Base-by-base conservation (phyloP, 1,140 invertebrate genomes). In the Elysia chlorotica region DNA sequence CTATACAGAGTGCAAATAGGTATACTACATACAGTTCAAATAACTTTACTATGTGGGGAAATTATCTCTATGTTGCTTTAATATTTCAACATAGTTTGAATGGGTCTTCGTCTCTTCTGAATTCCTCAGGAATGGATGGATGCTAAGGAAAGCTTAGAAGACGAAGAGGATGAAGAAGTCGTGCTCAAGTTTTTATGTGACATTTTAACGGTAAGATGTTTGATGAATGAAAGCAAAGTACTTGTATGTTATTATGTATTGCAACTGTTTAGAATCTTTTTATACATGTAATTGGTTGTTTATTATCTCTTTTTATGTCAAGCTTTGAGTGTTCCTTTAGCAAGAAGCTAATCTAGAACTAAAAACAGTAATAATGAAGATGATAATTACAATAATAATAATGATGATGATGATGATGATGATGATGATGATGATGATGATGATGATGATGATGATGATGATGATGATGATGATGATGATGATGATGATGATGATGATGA, bases 121-220 rank as follows among this genome's bases (percentile, higher is more conserved):
- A n/a, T n/a, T 33, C 33, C 35, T 2, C 62, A 74, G 74, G 62
- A 76, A 54, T 78, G 77, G 77, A 71, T 85, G 63, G 83, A 85
- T 63, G 83, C 83, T 53, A 85, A 85, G 59, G 83, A 85, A 71
- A 73, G 72, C 0, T 36, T 85, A 17, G 83, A 85, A 62, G 83
- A 85, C 3, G 71, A 74, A 1, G 74, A 74, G 6, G 74, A 74
- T 74, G 82, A 83, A 17, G 80, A 85, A 65, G 79, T 80, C 25
- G 73, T 72, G 1, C 77, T 79, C 1, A 57, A 76, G 25, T 78
- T 83, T 48, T 75, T 85, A 2, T 82, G 82, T 73, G 74, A 78
- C 33, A 66, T 79, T 21, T 61, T 85, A 17, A 77, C 83, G 81
- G 82, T 83, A 73, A 71, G 74, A 62, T 19, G 35, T 62, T 35